These are phyloP conservation scores for Chaetorhynchus papuensis DNA, from an alignment of 2,113 vertebrate species.

Conservation along the genomic window DNA sequence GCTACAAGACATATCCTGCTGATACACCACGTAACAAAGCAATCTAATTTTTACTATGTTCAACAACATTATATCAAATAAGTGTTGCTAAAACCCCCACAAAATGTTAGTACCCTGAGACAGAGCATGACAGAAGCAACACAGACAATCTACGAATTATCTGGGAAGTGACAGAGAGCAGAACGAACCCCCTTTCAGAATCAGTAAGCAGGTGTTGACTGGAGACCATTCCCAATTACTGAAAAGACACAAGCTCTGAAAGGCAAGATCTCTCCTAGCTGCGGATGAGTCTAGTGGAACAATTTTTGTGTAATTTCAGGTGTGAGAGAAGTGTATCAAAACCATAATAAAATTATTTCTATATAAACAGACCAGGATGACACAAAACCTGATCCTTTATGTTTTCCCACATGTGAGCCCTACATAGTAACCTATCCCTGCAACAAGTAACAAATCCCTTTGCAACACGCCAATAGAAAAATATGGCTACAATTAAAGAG, in stretches of 20 bases:
- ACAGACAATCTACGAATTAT: neutral
- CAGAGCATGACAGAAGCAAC: neutral
- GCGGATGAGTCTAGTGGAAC: neutral
- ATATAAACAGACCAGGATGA: neutral
- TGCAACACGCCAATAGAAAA: neutral
- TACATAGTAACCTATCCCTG: neutral
- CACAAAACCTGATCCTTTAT: neutral
- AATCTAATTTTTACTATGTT: neutral
- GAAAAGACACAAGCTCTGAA: neutral
- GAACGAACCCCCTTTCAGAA: rapidly evolving
- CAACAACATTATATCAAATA: neutral
- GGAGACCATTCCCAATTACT: neutral
- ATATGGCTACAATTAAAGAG: neutral
- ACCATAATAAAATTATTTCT: neutral
- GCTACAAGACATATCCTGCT: neutral
- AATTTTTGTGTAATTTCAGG: neutral
- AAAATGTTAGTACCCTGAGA: neutral
- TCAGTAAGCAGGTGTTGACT: neutral
- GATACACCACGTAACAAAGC: neutral
- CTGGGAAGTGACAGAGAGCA: neutral
- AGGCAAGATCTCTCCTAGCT: neutral
- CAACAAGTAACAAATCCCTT: neutral
- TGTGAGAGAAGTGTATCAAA: neutral
- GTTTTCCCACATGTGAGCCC: neutral
- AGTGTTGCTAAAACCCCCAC: neutral